These are phyloP conservation scores for Scaptomyza pallida DNA, from an alignment of 1,140 invertebrate species.

Conservation along the genomic window DNA sequence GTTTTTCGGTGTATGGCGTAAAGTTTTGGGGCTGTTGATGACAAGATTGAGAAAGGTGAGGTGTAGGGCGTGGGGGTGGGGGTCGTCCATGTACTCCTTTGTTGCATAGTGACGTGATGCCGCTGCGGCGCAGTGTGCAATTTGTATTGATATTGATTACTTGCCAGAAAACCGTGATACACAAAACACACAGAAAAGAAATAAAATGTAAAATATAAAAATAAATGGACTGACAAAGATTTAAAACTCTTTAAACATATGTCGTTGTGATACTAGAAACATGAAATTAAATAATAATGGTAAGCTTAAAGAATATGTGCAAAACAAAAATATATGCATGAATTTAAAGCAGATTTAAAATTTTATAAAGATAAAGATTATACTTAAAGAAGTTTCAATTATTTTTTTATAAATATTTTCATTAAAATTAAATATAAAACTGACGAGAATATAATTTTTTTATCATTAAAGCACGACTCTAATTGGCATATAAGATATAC, in stretches of 20 bases:
- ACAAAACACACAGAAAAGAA: conserved; percentile 31
- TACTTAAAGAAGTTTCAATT: no score
- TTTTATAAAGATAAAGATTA: no score
- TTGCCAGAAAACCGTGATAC: conserved; percentile 69
- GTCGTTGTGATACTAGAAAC: no score
- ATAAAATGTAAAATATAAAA: neutral
- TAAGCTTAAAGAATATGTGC: no score
- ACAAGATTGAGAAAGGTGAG: neutral
- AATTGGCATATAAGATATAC: conserved; percentile 34
- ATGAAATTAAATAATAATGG: no score
- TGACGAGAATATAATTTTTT: neutral
- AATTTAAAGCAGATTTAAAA: no score
- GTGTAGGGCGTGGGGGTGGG: neutral
- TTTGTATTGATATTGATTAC: conserved; percentile 72
- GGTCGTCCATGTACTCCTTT: conserved; percentile 54
- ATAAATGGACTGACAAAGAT: neutral
- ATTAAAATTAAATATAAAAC: conserved; percentile 17
- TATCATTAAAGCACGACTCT: conserved; percentile 23
- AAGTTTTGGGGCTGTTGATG: conserved; percentile 10
- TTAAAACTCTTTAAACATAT: neutral
- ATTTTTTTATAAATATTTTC: no score
- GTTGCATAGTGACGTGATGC: conserved; percentile 71
- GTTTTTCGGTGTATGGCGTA: conserved; percentile 1
- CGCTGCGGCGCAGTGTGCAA: conserved; percentile 71
- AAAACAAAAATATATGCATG: no score